Percentiles rank a stretch among this genome's conserved stretches.
Evolutionary conservation across 2,888 invertebrate genomes (phyloP).

Genomic region (Liopterus haemorrhoidalis): DNA sequence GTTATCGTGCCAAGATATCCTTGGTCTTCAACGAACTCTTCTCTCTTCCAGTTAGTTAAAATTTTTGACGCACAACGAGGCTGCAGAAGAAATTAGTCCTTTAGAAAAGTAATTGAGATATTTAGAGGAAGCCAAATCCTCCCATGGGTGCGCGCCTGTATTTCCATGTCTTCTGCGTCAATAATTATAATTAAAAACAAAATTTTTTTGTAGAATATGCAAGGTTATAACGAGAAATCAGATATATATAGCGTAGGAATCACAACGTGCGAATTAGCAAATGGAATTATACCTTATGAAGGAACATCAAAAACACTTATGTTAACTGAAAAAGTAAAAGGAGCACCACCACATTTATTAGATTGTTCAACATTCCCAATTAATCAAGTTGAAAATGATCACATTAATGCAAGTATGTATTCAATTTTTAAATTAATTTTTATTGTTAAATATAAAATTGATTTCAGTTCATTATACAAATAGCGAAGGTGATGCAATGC

Average conservation of each 20-base stretch:
- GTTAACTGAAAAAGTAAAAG: slow-evolving; percentile 84
- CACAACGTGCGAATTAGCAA: slow-evolving; percentile 79
- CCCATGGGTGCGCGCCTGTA: too few species aligned
- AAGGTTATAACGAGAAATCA: slow-evolving; percentile 82
- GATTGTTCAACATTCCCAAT: slow-evolving; percentile 66
- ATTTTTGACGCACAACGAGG: too few species aligned
- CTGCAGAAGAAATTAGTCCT: too few species aligned
- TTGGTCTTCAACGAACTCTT: too few species aligned
- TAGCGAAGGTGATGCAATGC: slow-evolving; percentile 28
- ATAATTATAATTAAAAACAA: slow-evolving; percentile 5
- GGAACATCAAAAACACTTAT: slow-evolving; percentile 83
- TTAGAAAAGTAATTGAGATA: too few species aligned
- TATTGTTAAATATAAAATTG: background rate
- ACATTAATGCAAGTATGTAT: slow-evolving; percentile 37
- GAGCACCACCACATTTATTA: slow-evolving; percentile 67
- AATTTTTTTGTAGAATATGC: slow-evolving; percentile 56
- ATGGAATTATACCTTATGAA: slow-evolving; percentile 82
- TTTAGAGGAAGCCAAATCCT: too few species aligned
- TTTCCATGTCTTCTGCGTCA: slow-evolving; percentile 6
- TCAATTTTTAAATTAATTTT: slow-evolving; percentile 26
- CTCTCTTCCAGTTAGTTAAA: too few species aligned
- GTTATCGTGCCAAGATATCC: too few species aligned
- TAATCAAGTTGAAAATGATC: slow-evolving; percentile 44
- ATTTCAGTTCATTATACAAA: too few species aligned
- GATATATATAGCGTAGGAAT: slow-evolving; percentile 91